Percentiles rank a stretch among this genome's conserved stretches.
Evolutionary conservation across 2,888 invertebrate species (phyloP).

Genomic region (Drosophila cyrtoloma): DNA sequence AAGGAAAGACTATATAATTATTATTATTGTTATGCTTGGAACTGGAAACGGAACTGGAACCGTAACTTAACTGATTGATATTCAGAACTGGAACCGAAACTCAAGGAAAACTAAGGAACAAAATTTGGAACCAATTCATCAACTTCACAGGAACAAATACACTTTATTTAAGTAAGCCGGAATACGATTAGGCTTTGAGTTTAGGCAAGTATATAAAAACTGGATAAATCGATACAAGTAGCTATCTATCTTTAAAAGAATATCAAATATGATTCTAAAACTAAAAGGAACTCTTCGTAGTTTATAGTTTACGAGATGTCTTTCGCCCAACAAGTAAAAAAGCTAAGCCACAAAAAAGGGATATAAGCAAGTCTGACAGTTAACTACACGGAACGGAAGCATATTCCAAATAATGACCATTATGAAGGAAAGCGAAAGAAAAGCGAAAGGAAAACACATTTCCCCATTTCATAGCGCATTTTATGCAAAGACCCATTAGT

Average conservation of each 20-base stretch:
- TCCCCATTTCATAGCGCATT: conserved; percentile 12
- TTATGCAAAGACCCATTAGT: conserved; percentile 12
- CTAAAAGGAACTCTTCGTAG: not conserved
- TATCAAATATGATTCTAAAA: not conserved
- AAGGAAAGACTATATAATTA: not conserved
- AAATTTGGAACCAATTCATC: not conserved
- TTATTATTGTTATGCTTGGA: not conserved
- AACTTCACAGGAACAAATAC: not conserved
- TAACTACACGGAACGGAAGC: conserved; percentile 13
- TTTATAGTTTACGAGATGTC: not conserved
- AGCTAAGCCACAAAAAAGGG: not conserved
- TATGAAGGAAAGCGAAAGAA: not conserved
- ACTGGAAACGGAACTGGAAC: not conserved
- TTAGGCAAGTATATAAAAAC: not conserved
- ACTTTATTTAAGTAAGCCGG: not conserved
- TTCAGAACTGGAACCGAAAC: not conserved
- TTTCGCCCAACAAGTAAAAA: not conserved
- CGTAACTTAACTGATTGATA: not conserved
- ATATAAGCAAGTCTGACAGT: not conserved
- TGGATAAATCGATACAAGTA: not conserved
- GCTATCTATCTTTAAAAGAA: not conserved
- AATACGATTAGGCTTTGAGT: not conserved
- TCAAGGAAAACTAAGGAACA: not conserved
- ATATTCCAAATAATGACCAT: conserved; percentile 18
- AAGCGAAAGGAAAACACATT: conserved; percentile 16